These are phyloP conservation scores for Cantharis rustica DNA, from an alignment of 2,888 invertebrate genomes.

Conservation along the genomic window DNA sequence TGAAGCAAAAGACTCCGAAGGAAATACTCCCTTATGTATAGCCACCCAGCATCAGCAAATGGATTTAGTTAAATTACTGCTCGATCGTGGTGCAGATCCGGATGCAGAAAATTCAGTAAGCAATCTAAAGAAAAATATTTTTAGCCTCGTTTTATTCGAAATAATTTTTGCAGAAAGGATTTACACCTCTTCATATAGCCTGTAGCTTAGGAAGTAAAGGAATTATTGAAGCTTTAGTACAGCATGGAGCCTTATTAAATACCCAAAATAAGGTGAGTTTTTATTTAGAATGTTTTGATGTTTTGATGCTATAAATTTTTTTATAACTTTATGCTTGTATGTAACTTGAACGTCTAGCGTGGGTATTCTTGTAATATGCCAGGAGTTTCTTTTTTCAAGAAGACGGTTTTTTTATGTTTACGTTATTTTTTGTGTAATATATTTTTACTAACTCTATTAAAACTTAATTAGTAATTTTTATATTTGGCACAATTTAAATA, in stretches of 20 bases:
- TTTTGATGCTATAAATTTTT: background rate
- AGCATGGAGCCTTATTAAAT: slow-evolving; percentile 67
- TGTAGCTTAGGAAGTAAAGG: slow-evolving; percentile 72
- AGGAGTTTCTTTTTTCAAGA: background rate
- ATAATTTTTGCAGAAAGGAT: slow-evolving; percentile 64
- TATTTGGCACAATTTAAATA: background rate
- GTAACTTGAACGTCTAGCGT: background rate
- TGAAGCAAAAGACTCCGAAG: slow-evolving; percentile 72
- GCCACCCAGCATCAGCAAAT: slow-evolving; percentile 78
- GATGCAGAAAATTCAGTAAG: slow-evolving; percentile 61
- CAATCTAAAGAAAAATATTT: background rate
- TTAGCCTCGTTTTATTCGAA: background rate
- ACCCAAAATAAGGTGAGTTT: slow-evolving; percentile 67
- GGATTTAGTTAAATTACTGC: slow-evolving; percentile 70
- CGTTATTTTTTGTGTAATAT: background rate
- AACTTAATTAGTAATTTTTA: background rate
- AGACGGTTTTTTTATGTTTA: background rate
- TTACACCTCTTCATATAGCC: slow-evolving; percentile 71
- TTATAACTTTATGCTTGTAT: background rate
- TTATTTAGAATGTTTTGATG: background rate
- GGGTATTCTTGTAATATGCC: background rate
- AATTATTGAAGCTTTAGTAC: slow-evolving; percentile 69
- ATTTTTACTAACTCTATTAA: background rate
- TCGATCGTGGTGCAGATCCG: slow-evolving; percentile 70
- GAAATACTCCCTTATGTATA: slow-evolving; percentile 75